Evolutionary conservation across 2,888 invertebrate genomes (phyloP).

Genomic region (Apodemia zela): DNA sequence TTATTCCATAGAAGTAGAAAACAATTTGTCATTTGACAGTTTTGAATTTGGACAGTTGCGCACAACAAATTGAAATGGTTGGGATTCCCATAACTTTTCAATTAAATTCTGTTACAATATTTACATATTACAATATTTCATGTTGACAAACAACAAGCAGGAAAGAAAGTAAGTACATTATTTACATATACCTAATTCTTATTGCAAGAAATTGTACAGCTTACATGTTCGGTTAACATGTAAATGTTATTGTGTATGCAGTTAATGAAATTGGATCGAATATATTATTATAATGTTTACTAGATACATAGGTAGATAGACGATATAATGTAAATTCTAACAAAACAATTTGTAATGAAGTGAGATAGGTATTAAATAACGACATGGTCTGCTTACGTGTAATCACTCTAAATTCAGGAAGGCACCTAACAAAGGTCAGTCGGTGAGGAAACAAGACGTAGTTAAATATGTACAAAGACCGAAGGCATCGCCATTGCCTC

Average conservation of each 20-base stretch:
- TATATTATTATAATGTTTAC: neutral
- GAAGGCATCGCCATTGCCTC: constrained; percentile 58
- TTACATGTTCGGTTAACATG: neutral
- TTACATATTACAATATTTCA: too few relatives aligned
- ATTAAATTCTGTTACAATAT: too few relatives aligned
- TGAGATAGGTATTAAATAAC: neutral
- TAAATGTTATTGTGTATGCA: neutral
- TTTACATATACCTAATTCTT: neutral
- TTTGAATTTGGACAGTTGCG: neutral
- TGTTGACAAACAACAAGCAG: too few relatives aligned
- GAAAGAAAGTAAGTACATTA: too few relatives aligned
- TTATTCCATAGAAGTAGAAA: too few relatives aligned
- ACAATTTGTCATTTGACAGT: neutral
- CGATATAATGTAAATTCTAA: too few relatives aligned
- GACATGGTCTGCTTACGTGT: constrained; percentile 6
- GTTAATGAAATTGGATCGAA: neutral
- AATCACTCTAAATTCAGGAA: constrained; percentile 33
- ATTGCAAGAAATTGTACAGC: neutral
- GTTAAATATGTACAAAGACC: constrained; percentile 54
- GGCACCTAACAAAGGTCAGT: constrained; percentile 36
- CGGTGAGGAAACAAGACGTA: constrained; percentile 35
- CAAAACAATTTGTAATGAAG: neutral
- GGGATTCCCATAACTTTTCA: too few relatives aligned
- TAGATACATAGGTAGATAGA: neutral
- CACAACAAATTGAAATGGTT: too few relatives aligned